Conservation (phyloP, 1,140 invertebrate species). For the Drosophila arawakana region DNA sequence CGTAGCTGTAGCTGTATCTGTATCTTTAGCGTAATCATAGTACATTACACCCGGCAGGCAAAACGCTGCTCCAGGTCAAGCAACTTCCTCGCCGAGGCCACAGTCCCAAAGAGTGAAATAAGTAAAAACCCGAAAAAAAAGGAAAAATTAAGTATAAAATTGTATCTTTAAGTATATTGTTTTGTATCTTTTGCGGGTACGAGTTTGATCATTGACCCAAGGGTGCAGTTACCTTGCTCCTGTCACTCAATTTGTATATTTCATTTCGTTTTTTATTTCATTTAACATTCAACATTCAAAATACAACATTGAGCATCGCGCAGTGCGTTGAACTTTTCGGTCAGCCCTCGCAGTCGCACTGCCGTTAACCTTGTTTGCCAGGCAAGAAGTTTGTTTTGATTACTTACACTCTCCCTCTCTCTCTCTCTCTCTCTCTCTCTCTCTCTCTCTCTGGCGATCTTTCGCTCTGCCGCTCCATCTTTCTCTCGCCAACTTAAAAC, state of each 20-base stretch:
- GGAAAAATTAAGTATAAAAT: slow-evolving; percentile 1
- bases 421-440: slow-evolving; percentile 11
- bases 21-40: slow-evolving; percentile 46
- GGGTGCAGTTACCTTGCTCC: slow-evolving; percentile 76
- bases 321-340: slow-evolving; percentile 64
- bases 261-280: slow-evolving; percentile 11
- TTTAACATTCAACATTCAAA: slow-evolving; percentile 12
- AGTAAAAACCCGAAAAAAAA: not conserved
- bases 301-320: not conserved
- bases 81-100: slow-evolving; percentile 53
- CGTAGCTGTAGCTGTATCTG: slow-evolving; percentile 15
- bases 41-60: slow-evolving; percentile 59
- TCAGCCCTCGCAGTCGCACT: slow-evolving; percentile 58
- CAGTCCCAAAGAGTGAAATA: slow-evolving; percentile 7
- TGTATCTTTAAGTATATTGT: slow-evolving; percentile 15
- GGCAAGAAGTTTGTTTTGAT: slow-evolving; percentile 2
- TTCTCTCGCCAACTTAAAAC: no score
- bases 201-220: slow-evolving; percentile 73
- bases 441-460: slow-evolving; percentile 2
- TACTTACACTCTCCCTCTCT: slow-evolving; percentile 3
- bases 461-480: no score
- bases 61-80: slow-evolving; percentile 70
- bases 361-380: slow-evolving; percentile 59
- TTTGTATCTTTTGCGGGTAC: slow-evolving; percentile 21
- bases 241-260: slow-evolving; percentile 22